Conservation (phyloP, 2,888 invertebrate species). For the Tachystola acroxantha region DNA sequence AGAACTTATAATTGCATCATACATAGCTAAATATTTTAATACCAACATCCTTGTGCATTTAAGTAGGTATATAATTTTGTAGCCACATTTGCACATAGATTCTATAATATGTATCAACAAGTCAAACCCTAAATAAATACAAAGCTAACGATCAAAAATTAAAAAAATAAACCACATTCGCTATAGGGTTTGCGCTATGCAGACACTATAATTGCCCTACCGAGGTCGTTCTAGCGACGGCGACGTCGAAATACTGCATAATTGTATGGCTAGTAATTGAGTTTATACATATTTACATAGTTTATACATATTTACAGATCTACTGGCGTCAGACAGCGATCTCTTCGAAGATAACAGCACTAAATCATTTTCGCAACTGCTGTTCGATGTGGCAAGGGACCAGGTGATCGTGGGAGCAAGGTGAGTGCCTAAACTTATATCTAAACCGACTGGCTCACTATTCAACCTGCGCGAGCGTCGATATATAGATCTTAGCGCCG, state of each 20-base stretch:
- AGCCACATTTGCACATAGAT: too few species aligned
- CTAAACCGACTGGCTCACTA: neutral
- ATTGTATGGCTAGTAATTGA: constrained; percentile 9
- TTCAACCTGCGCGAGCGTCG: neutral
- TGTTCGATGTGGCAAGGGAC: constrained; percentile 91
- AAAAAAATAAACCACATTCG: neutral
- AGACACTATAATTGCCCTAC: neutral
- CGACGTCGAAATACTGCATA: constrained; percentile 7
- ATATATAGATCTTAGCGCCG: too few species aligned
- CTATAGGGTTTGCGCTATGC: neutral
- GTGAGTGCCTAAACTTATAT: constrained; percentile 73
- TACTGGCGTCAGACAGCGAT: constrained; percentile 79
- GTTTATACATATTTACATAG: neutral
- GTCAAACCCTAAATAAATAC: too few species aligned
- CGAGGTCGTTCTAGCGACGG: neutral
- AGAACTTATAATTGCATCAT: too few species aligned
- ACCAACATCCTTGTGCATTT: too few species aligned
- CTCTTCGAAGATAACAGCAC: constrained; percentile 86
- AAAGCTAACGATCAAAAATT: too few species aligned
- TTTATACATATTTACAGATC: constrained; percentile 33
- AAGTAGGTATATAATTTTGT: too few species aligned
- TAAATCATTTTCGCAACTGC: constrained; percentile 87
- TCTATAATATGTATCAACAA: too few species aligned
- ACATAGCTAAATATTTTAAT: too few species aligned
- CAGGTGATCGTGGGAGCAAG: constrained; percentile 94